Evolutionary conservation across 2,113 vertebrate genomes (phyloP).

Genomic region (Ptyas mucosa): DNA sequence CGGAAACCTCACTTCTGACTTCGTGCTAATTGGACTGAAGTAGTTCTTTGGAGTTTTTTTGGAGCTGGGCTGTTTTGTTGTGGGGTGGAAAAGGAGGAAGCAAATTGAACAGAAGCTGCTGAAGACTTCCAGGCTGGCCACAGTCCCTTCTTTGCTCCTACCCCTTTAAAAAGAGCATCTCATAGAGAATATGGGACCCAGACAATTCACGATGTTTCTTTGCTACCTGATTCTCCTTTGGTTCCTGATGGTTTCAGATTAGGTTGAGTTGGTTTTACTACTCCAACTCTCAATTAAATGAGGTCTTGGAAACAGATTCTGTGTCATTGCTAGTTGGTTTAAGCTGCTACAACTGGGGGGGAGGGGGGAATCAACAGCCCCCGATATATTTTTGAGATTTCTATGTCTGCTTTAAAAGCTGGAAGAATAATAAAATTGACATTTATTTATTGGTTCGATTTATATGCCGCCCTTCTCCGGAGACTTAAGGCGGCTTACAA

Average conservation of each 20-base stretch:
- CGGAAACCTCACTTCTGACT: slow-evolving; percentile 81
- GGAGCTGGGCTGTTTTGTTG: not conserved
- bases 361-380: not conserved
- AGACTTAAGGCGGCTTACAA: too few species aligned
- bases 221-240: not conserved
- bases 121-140: too few species aligned
- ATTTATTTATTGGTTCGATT: too few species aligned
- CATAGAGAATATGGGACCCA: not conserved
- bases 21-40: fast-evolving
- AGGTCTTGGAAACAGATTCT: not conserved
- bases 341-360: not conserved
- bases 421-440: not conserved
- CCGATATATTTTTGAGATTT: not conserved
- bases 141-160: not conserved
- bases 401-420: not conserved
- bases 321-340: not conserved
- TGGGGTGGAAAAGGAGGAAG: not conserved
- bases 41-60: not conserved
- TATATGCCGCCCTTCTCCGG: too few species aligned
- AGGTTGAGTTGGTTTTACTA: not conserved
- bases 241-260: not conserved
- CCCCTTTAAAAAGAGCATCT: not conserved
- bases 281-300: not conserved
- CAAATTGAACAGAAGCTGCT: not conserved
- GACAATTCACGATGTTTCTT: too few species aligned